Conservation (phyloP, 2,113 vertebrate species). For the Ceyx margarethae region DNA sequence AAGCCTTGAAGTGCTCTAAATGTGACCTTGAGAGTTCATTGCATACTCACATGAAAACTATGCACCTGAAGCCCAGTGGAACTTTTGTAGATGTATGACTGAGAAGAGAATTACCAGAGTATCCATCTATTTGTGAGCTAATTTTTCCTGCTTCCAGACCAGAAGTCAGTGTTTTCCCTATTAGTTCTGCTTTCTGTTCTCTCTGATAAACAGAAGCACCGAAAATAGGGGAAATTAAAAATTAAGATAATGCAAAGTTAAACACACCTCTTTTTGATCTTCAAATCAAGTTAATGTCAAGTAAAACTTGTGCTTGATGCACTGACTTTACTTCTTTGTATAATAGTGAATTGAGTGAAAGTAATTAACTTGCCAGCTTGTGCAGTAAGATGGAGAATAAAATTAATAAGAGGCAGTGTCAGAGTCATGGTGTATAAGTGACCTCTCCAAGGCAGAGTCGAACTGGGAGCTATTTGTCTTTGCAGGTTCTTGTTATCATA, state of each 20-base stretch:
- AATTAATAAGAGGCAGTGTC: background rate
- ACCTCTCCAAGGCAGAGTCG: fast-evolving
- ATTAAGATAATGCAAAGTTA: background rate
- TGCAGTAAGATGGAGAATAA: constrained; percentile 19
- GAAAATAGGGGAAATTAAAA: constrained; percentile 18
- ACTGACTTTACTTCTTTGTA: background rate
- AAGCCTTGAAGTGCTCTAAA: background rate
- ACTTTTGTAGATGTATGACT: background rate
- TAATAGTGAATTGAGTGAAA: background rate
- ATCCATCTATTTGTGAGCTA: background rate
- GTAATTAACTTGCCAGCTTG: background rate
- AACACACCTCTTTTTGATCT: constrained; percentile 16
- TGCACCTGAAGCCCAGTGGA: background rate
- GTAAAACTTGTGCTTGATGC: background rate
- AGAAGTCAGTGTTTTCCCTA: background rate
- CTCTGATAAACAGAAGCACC: background rate
- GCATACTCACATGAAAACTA: background rate
- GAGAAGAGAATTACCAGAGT: background rate
- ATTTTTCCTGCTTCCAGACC: background rate
- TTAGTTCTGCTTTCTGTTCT: background rate
- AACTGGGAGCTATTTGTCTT: background rate
- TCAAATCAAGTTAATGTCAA: background rate
- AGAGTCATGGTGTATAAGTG: background rate
- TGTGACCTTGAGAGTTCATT: background rate
- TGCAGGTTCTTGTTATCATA: fast-evolving